Base-by-base conservation (phyloP, 2,113 vertebrate species). In the Macquaria ambigua region DNA sequence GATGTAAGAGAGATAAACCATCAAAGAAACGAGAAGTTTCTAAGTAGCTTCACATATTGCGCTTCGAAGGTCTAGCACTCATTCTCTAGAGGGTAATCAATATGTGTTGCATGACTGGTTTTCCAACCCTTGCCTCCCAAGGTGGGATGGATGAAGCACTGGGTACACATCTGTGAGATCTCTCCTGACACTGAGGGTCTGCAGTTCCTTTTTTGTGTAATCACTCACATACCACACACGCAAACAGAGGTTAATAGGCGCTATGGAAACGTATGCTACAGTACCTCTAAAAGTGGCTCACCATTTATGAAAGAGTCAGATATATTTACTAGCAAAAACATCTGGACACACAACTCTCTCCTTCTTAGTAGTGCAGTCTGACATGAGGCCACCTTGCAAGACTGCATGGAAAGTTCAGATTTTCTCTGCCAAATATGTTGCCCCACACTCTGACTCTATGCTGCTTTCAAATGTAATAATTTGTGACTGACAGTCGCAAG, bases 41-140 rank as follows among this genome's bases (percentile, higher is more conserved):
- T 91, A 93, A 95, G 93, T 94, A 90, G 91, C 89, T 94, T 93
- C 91, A 91, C 92, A 94, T 92, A 93, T 93, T 93, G 91, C 75
- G 67, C 86, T 87, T 84, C 74, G 75, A 94, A 85, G 82, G 69
- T 84, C 77, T 82, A 77, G 80, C 73, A 21, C 83, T 68, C 71
- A 82, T 83, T 93, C 92, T 93, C 92, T 46, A 85, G 92, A 89
- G 90, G 84, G 83, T 84, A 92, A 93, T 93, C 89, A 84, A 93
- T 90, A 91, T 73, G 84, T 84, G 74, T 78, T 46, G 91, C 89
- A 81, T 86, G 82, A 91, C 80, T 84, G 89, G 75, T 89, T 90
- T 91, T 84, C 87, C 89, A 91, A 84, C 71, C 85, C 43, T 87
- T 8, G 59, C 66, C 85, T 92, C 74, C 91, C 77, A 82, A 90